Conservation (phyloP, 2,888 invertebrate genomes). For the Hybos culiciformis region DNA sequence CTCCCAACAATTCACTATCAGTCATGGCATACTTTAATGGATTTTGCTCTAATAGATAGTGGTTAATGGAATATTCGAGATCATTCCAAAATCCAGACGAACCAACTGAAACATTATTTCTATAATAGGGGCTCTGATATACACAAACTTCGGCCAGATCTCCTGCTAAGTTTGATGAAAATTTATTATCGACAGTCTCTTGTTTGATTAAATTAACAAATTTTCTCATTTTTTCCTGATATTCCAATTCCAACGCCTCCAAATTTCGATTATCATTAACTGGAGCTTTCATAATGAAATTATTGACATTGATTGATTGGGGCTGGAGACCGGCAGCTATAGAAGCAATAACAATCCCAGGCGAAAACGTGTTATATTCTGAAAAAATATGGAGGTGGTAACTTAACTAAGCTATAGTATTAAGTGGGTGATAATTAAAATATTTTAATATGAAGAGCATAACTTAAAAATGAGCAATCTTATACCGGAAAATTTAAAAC, state of each 20-base stretch:
- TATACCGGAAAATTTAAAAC: background rate
- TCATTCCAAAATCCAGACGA: slow-evolving; percentile 52
- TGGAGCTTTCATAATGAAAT: slow-evolving; percentile 25
- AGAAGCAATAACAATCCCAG: slow-evolving; percentile 45
- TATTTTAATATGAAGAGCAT: background rate
- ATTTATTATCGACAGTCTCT: slow-evolving; percentile 39
- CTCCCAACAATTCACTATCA: slow-evolving; percentile 52
- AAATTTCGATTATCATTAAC: slow-evolving; percentile 13
- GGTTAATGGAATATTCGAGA: slow-evolving; percentile 41
- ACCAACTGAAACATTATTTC: slow-evolving; percentile 39
- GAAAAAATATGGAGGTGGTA: background rate
- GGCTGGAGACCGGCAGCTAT: slow-evolving; percentile 47
- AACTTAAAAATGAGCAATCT: too few relatives aligned
- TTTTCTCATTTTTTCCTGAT: slow-evolving; percentile 11
- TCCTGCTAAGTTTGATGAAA: slow-evolving; percentile 48
- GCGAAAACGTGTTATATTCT: slow-evolving; percentile 45
- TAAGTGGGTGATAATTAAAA: background rate
- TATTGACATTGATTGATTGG: slow-evolving; percentile 40
- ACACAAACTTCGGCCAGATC: slow-evolving; percentile 54
- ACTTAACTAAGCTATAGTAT: background rate
- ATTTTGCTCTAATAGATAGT: slow-evolving; percentile 41
- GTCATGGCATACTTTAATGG: slow-evolving; percentile 45
- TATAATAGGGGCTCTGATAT: slow-evolving; percentile 45
- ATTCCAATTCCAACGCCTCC: slow-evolving; percentile 24
- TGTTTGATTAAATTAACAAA: slow-evolving; percentile 9